Conservation (phyloP, 2,797 vertebrate genomes). For the Tokudaia tokunoshimensis region DNA sequence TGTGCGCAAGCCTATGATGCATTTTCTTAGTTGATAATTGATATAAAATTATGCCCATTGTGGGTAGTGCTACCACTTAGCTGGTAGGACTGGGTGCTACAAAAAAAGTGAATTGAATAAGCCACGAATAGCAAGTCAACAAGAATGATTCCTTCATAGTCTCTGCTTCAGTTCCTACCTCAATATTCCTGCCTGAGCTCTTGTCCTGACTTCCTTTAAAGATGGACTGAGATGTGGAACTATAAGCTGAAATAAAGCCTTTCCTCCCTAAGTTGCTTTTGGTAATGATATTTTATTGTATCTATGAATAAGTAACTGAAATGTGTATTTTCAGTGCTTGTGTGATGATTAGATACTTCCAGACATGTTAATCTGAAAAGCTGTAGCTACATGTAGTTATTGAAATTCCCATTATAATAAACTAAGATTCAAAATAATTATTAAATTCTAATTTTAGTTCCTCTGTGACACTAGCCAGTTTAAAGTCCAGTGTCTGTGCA, state of each 20-base stretch:
- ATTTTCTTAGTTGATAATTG: not conserved
- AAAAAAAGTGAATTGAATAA: not conserved
- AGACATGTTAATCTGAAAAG: not conserved
- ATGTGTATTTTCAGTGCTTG: not conserved
- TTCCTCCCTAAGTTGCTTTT: not conserved
- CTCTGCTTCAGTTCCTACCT: not conserved
- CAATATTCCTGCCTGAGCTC: not conserved
- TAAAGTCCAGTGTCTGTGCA: not conserved
- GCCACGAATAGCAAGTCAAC: not conserved
- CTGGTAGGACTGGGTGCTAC: not conserved
- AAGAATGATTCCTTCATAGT: not conserved
- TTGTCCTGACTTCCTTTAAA: not conserved
- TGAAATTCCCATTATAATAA: slow-evolving; percentile 38
- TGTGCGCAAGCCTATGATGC: not conserved
- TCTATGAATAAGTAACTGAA: not conserved
- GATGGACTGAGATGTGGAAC: not conserved
- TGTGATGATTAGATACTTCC: not conserved
- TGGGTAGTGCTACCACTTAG: not conserved
- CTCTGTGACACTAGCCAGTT: not conserved
- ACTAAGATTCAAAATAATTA: not conserved
- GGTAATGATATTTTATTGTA: not conserved
- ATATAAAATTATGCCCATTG: not conserved
- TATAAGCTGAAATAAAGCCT: not conserved
- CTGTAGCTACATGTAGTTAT: not conserved
- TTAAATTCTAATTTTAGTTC: not conserved